phyloP scores from a whole-genome alignment of 2,888 invertebrate genomes.

The Brenthis daphne region DNA sequence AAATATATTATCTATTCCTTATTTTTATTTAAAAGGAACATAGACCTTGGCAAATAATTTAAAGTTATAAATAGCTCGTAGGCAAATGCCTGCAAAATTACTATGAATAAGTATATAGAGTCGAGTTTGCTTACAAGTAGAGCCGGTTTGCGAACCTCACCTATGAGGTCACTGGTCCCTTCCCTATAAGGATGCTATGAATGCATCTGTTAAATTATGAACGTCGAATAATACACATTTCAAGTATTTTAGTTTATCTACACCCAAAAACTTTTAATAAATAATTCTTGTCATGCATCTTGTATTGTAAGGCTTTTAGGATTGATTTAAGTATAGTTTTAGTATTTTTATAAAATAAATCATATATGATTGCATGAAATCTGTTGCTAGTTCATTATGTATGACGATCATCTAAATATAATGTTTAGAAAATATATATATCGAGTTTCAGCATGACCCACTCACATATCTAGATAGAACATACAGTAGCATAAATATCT shows the following conservation, averaged over 20 bases:
- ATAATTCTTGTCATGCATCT: too few species aligned
- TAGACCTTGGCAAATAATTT: not conserved
- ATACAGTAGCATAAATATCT: not conserved
- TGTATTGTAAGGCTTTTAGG: too few species aligned
- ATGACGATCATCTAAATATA: too few species aligned
- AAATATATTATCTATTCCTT: too few species aligned
- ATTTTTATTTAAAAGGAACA: too few species aligned
- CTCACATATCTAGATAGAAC: constrained; percentile 6
- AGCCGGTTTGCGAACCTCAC: constrained; percentile 28
- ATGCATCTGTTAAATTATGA: constrained; percentile 8
- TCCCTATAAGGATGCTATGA: constrained; percentile 19
- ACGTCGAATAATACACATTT: not conserved
- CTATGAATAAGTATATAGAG: not conserved
- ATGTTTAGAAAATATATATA: too few species aligned
- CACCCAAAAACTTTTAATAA: not conserved
- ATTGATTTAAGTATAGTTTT: too few species aligned
- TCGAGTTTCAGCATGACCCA: constrained; percentile 7
- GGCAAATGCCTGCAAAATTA: not conserved
- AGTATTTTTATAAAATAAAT: too few species aligned
- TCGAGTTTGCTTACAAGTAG: not conserved
- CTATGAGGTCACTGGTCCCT: constrained; percentile 27
- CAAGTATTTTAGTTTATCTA: not conserved
- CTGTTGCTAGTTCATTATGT: too few species aligned
- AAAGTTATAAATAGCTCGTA: not conserved
- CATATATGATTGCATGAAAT: too few species aligned